Evolutionary conservation across 2,113 vertebrate genomes (phyloP).

Genomic region (Fregata magnificens): DNA sequence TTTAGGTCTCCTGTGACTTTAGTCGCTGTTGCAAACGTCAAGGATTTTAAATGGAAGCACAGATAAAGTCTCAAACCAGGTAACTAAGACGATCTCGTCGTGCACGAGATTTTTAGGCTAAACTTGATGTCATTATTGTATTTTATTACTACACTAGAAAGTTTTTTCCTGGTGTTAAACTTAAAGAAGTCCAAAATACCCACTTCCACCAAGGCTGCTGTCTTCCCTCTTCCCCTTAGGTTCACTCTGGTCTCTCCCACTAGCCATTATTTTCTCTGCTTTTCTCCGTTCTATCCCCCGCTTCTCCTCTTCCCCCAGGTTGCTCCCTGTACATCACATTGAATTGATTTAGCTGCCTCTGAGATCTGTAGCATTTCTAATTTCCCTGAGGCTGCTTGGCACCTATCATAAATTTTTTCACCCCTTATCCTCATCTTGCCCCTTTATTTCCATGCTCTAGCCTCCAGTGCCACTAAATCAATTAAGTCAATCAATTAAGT

Average conservation of each 20-base stretch:
- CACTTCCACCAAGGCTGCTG: background rate
- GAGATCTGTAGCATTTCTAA: conserved; percentile 65
- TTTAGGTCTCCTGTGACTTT: conserved; percentile 14
- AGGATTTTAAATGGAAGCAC: conserved; percentile 33
- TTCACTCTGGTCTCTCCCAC: background rate
- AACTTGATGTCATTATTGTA: background rate
- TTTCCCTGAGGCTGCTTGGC: conserved; percentile 52
- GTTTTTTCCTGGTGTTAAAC: background rate
- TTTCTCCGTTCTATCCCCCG: background rate
- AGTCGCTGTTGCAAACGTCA: background rate
- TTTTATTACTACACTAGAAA: background rate
- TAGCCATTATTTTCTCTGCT: background rate
- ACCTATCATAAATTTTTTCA: conserved; percentile 68
- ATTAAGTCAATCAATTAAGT: conserved; percentile 72
- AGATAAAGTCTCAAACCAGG: background rate
- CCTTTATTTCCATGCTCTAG: conserved; percentile 52
- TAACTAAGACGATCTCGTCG: conserved; percentile 25
- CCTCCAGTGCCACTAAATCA: conserved; percentile 69
- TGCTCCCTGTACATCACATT: conserved; percentile 3
- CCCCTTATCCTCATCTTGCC: conserved; percentile 54
- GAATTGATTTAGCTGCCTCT: conserved; percentile 61
- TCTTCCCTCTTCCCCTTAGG: background rate
- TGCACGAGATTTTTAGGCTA: conserved; percentile 16
- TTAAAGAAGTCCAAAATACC: background rate
- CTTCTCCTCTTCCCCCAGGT: background rate